phyloP scores from a whole-genome alignment of 1,140 invertebrate species.

The Aplysia californica region DNA sequence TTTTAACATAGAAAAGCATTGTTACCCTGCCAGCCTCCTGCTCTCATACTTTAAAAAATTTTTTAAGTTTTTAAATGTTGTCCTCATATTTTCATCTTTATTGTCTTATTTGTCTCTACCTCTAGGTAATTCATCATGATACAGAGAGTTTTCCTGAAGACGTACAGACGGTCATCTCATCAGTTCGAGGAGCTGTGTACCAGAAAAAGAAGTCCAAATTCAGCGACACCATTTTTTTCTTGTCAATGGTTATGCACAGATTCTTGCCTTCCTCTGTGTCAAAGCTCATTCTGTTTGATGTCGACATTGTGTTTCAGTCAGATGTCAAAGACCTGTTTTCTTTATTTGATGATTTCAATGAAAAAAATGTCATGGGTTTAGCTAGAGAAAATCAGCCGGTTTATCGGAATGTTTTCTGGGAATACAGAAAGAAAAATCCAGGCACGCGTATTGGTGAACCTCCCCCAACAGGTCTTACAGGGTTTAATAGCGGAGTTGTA shows the following conservation, averaged over 20 bases:
- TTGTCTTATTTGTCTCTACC: no score
- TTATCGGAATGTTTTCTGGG: conserved; percentile 81
- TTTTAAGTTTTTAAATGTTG: no score
- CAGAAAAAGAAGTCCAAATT: conserved; percentile 84
- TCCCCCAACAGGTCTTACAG: conserved; percentile 76
- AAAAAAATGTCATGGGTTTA: conserved; percentile 78
- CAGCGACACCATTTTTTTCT: conserved; percentile 83
- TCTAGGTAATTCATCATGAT: conserved; percentile 75
- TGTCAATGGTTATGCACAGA: conserved; percentile 81
- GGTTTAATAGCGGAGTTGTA: conserved; percentile 86
- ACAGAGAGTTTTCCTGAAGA: conserved; percentile 73
- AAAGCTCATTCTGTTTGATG: conserved; percentile 81
- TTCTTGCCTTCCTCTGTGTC: conserved; percentile 73
- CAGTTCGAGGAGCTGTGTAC: conserved; percentile 82
- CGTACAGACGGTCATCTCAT: conserved; percentile 75
- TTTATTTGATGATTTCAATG: conserved; percentile 77
- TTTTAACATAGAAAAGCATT: no score
- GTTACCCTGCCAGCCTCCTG: no score
- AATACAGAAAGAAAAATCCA: conserved; percentile 75
- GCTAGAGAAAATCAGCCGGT: conserved; percentile 84
- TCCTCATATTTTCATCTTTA: no score
- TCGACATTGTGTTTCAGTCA: conserved; percentile 81
- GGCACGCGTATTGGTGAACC: conserved; percentile 74
- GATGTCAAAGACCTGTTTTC: conserved; percentile 77
- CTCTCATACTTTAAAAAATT: no score